Percentiles rank a stretch among this genome's conserved stretches.
Conservation (phyloP, 2,113 vertebrate genomes). For the Psittacula cyanocephala region DNA sequence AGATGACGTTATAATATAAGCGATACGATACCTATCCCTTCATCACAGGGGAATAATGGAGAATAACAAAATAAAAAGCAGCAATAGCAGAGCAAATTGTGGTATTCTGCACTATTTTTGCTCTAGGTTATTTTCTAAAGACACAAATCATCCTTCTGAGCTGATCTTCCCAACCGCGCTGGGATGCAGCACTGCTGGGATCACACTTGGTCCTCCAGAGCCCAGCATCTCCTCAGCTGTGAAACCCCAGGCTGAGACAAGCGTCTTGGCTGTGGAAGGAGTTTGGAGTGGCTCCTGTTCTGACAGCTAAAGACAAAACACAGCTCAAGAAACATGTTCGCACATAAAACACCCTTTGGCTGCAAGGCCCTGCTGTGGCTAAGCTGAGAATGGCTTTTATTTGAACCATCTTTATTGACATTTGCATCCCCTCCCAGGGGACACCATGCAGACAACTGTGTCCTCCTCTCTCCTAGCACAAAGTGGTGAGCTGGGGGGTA, state of each 20-base stretch:
- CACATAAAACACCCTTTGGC: neutral
- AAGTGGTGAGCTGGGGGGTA: too few relatives aligned
- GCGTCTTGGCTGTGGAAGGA: neutral
- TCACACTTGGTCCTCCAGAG: neutral
- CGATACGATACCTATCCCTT: neutral
- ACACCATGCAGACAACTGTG: neutral
- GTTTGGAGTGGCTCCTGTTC: neutral
- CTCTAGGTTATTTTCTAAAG: neutral
- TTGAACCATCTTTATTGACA: neutral
- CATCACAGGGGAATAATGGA: neutral
- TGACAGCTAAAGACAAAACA: neutral
- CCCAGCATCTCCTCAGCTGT: neutral
- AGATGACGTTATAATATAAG: neutral
- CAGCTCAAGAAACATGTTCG: neutral
- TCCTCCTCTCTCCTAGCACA: rapidly evolving
- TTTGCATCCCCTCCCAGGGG: neutral
- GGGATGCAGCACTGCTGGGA: neutral
- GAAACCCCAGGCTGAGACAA: neutral
- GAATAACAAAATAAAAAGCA: neutral
- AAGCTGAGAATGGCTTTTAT: neutral
- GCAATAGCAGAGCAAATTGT: neutral
- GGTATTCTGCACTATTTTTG: neutral
- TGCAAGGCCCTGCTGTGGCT: neutral
- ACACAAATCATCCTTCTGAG: neutral
- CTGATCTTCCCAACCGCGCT: neutral